Conservation (phyloP, 2,113 vertebrate species). For the Blennius ocellaris region DNA sequence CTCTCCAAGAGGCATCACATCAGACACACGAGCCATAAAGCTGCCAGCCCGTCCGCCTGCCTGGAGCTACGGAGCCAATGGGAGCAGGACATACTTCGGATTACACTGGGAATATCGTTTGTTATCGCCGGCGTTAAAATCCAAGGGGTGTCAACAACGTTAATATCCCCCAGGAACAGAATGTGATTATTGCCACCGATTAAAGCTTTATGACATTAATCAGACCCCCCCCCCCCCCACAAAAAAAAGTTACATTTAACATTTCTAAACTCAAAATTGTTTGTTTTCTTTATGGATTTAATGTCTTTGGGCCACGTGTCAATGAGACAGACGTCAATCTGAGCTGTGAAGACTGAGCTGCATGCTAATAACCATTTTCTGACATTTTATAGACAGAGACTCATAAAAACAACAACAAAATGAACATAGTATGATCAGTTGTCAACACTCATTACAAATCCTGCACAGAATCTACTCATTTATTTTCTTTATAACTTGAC, state of each 20-base stretch:
- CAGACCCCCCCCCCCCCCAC: neutral
- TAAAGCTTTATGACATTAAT: neutral
- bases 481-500: neutral
- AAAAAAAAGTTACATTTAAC: neutral
- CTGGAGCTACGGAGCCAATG: conserved; percentile 39
- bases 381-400: neutral
- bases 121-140: conserved; percentile 42
- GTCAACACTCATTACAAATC: neutral
- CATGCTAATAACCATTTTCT: conserved; percentile 1
- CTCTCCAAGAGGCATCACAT: conserved; percentile 65
- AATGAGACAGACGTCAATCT: conserved; percentile 12
- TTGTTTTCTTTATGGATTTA: neutral
- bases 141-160: neutral
- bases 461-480: neutral
- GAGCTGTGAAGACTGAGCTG: neutral
- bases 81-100: conserved; percentile 46
- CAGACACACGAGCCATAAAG: conserved; percentile 62
- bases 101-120: conserved; percentile 41
- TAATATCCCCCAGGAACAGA: neutral
- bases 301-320: neutral
- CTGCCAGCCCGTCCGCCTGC: conserved; percentile 16
- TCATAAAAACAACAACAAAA: neutral
- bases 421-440: neutral
- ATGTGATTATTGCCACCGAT: neutral
- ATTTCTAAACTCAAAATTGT: neutral